Conservation (phyloP, 2,797 vertebrate species). For the Anabacerthia variegaticeps region DNA sequence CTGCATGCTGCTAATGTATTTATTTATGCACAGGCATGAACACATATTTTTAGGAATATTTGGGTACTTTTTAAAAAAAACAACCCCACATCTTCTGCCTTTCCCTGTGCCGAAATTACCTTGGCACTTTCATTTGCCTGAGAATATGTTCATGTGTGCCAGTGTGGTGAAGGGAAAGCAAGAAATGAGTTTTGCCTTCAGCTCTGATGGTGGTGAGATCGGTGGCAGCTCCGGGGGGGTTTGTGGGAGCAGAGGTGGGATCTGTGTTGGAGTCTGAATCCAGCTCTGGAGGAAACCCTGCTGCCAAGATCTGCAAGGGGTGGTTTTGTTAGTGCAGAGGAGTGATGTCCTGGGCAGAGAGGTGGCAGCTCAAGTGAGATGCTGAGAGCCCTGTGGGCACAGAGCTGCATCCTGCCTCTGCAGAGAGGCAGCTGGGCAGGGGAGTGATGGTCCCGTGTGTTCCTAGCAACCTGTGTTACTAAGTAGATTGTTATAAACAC, state of each 20-base stretch:
- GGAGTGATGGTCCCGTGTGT: not conserved
- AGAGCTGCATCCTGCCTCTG: not conserved
- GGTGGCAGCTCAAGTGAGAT: not conserved
- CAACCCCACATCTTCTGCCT: not conserved
- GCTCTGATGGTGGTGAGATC: not conserved
- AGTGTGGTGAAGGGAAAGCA: not conserved
- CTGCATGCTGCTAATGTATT: not conserved
- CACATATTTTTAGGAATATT: not conserved
- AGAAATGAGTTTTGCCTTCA: not conserved
- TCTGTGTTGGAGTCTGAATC: not conserved
- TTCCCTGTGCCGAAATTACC: not conserved
- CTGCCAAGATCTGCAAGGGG: not conserved
- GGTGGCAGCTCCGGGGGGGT: rapidly evolving
- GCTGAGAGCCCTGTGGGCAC: not conserved
- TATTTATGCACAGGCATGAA: not conserved
- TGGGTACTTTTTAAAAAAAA: too few relatives aligned
- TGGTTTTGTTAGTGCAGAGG: not conserved
- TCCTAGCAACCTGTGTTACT: not conserved
- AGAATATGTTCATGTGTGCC: not conserved
- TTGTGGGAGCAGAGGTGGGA: too few relatives aligned
- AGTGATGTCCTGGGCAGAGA: not conserved
- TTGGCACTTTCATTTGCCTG: not conserved
- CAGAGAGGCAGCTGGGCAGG: not conserved
- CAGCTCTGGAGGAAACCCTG: not conserved
- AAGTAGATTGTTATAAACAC: not conserved